These are phyloP conservation scores for Bubo bubo DNA, from an alignment of 2,113 vertebrate species.

Conservation along the genomic window DNA sequence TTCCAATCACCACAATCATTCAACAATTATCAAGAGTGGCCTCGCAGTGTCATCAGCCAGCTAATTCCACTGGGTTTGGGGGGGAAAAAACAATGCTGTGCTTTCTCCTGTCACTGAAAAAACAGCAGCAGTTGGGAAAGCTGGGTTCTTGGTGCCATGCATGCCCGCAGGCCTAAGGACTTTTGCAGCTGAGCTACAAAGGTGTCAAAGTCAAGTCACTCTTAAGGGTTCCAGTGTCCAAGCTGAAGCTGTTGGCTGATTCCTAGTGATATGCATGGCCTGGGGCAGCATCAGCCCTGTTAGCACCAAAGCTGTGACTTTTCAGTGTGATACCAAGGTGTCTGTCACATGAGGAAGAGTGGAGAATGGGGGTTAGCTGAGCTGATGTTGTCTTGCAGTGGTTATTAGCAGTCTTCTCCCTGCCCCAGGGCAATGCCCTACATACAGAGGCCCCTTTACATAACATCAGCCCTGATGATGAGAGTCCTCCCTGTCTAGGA, in stretches of 20 bases:
- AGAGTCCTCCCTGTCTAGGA: background rate
- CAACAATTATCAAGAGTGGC: rapidly evolving
- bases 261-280: rapidly evolving
- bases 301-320: background rate
- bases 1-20: background rate
- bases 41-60: background rate
- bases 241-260: background rate
- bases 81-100: background rate
- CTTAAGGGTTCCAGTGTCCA: background rate
- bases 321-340: background rate
- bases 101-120: background rate
- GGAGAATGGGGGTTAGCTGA: background rate
- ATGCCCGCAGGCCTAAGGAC: background rate
- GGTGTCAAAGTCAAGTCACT: background rate
- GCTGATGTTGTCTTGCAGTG: background rate
- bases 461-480: background rate
- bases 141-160: background rate
- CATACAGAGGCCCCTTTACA: background rate
- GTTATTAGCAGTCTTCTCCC: background rate
- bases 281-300: background rate
- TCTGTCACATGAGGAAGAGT: background rate
- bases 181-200: background rate
- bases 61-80: background rate
- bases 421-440: background rate
- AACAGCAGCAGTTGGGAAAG: background rate